phyloP scores from a whole-genome alignment of 2,888 invertebrate genomes.

The Epinotia nisella region DNA sequence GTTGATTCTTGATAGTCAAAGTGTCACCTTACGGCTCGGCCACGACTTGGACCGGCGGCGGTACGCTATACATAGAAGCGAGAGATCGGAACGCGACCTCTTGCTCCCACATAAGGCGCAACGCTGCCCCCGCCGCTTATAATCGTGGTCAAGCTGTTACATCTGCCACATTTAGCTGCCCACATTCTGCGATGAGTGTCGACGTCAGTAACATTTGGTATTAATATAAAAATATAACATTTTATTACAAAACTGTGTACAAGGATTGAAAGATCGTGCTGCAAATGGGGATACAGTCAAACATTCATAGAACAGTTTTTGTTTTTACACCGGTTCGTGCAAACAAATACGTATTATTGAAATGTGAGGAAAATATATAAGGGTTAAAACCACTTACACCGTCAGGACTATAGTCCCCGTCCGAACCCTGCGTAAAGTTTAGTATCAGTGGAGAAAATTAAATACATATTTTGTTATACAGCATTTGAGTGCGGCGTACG shows the following conservation, averaged over 20 bases:
- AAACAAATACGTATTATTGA: neutral
- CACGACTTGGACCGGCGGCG: too few relatives aligned
- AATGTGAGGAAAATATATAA: neutral
- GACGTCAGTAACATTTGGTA: neutral
- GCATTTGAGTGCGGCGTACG: too few relatives aligned
- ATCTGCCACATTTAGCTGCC: neutral
- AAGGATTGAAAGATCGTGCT: neutral
- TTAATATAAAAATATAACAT: neutral
- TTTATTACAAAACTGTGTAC: neutral
- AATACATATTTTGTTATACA: neutral
- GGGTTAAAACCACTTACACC: slow-evolving; percentile 30
- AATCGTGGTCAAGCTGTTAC: too few relatives aligned
- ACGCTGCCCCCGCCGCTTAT: too few relatives aligned
- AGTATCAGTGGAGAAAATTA: neutral
- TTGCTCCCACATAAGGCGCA: too few relatives aligned
- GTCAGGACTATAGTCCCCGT: slow-evolving; percentile 35
- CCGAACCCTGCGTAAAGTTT: slow-evolving; percentile 15
- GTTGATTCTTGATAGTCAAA: too few relatives aligned
- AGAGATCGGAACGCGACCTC: too few relatives aligned
- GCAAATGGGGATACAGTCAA: neutral
- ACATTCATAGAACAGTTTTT: neutral
- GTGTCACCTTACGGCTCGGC: too few relatives aligned
- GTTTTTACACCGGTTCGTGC: neutral
- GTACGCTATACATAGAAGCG: too few relatives aligned
- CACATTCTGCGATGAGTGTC: neutral